A percentile compares a stretch with the other conserved stretches of the same genome.
These are phyloP conservation scores for Myanophis thanlyinensis DNA, from an alignment of 2,113 vertebrate genomes.

Conservation along the genomic window DNA sequence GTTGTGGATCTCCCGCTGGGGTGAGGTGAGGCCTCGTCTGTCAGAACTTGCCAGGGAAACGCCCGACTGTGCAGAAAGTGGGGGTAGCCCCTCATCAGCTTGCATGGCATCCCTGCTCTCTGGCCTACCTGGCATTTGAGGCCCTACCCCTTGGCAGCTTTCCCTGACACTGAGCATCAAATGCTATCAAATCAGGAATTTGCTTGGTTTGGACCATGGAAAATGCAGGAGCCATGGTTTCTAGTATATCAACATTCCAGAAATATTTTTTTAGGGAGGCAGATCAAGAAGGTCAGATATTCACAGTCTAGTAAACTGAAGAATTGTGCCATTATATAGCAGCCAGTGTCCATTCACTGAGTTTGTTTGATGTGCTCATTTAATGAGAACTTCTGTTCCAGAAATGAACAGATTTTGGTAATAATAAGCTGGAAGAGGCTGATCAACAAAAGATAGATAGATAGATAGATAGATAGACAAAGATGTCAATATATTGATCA, in stretches of 20 bases:
- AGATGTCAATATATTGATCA: neutral
- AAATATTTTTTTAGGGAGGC: neutral
- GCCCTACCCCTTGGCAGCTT: conserved; percentile 14
- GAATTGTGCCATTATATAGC: neutral
- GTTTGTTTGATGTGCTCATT: neutral
- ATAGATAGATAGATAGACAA: neutral
- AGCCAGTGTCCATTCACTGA: neutral
- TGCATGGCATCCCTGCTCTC: conserved; percentile 13
- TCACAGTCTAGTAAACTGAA: neutral
- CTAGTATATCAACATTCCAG: neutral
- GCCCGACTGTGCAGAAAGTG: neutral
- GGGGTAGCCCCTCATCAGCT: conserved; percentile 19
- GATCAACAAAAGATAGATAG: neutral
- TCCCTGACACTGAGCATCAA: neutral
- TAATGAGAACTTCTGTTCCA: neutral
- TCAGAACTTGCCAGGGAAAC: conserved; percentile 31
- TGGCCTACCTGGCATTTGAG: conserved; percentile 19
- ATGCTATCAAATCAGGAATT: neutral
- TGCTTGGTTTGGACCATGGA: neutral
- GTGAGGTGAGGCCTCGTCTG: conserved; percentile 56
- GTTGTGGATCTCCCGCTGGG: conserved; percentile 66
- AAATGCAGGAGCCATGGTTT: neutral
- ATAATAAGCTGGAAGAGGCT: neutral
- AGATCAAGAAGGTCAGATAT: neutral
- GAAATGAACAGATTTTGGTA: neutral